Base-by-base conservation (phyloP, 2,113 vertebrate genomes). In the Xyrauchen texanus region DNA sequence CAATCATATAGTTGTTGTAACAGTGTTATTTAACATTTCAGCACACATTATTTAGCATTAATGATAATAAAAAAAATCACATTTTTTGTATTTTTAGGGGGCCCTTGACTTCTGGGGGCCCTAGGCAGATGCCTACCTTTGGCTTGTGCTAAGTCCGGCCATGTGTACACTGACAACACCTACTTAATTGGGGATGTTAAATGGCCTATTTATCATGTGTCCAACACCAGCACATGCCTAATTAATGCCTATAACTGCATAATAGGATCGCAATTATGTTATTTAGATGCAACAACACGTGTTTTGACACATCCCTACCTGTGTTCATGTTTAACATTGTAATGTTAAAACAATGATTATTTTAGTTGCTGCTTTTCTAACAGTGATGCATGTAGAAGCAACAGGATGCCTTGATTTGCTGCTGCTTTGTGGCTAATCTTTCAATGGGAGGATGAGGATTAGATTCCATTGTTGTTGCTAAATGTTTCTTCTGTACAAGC, bases 161-260 rank as follows among this genome's bases (percentile, higher is more conserved):
- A 55, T 55, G 46, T 68, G 58, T 49, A 47, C 44, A 74, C 78
- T 78, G 55, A 57, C 76, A 13, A 65, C 44, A 46, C 55, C 44
- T 69, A 46, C 12, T 52, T 53, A 21, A 88, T 91, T 88, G 88
- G 84, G 83, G 87, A 88, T 86, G 8, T 47, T 81, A 89, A 86
- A 87, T 79, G 87, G 87, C 87, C 86, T 87, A 88, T 90, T 90
- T 90, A 87, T 67, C 16, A 84, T 16, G 63, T 16, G 61, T 78
- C 76, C 55, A 61, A 86, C 85, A 81, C 72, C 72, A 62, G 73
- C 79, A 79, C 87, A 78, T 53, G 68, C 34, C 63, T 88, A 89
- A 91, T 92, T 90, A 91, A 87, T 85, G 85, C 84, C 88, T 88
- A 91, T 92, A 91, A 89, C 86, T 84, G 88, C 87, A 91, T 90